Conservation (phyloP, 2,888 invertebrate genomes). For the Muschampia plurimacula region DNA sequence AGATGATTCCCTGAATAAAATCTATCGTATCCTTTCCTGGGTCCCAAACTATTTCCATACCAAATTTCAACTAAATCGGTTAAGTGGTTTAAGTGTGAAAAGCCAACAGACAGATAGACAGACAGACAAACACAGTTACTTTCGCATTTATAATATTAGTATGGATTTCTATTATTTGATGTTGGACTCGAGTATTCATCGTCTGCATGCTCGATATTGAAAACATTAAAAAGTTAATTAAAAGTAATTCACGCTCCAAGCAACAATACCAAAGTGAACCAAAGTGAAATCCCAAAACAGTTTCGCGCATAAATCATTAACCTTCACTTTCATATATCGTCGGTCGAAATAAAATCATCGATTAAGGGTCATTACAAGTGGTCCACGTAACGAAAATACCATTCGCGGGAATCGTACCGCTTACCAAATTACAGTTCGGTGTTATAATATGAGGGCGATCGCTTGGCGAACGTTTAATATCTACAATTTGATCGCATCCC, state of each 20-base stretch:
- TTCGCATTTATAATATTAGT: too few species aligned
- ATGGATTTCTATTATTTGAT: too few species aligned
- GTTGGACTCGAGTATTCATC: too few species aligned
- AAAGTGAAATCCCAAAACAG: slow-evolving; percentile 25
- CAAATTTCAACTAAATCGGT: too few species aligned
- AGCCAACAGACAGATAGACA: too few species aligned
- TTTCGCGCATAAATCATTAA: slow-evolving; percentile 34
- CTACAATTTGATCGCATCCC: background rate
- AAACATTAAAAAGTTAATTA: background rate
- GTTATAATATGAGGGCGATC: slow-evolving; percentile 27
- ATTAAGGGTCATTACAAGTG: slow-evolving; percentile 51
- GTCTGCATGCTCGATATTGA: too few species aligned
- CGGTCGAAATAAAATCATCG: slow-evolving; percentile 38
- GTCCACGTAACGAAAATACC: slow-evolving; percentile 44
- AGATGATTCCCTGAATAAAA: too few species aligned
- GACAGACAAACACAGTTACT: too few species aligned
- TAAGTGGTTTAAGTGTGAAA: too few species aligned
- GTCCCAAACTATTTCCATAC: too few species aligned
- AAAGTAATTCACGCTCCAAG: background rate
- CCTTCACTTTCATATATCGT: slow-evolving; percentile 31
- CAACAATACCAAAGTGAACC: background rate
- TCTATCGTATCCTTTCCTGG: too few species aligned
- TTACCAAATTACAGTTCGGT: slow-evolving; percentile 50
- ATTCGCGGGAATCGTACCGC: slow-evolving; percentile 46
- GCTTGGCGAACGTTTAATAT: slow-evolving; percentile 1